These are phyloP conservation scores for Coptotermes formosanus DNA, from an alignment of 1,140 invertebrate species.

Conservation along the genomic window DNA sequence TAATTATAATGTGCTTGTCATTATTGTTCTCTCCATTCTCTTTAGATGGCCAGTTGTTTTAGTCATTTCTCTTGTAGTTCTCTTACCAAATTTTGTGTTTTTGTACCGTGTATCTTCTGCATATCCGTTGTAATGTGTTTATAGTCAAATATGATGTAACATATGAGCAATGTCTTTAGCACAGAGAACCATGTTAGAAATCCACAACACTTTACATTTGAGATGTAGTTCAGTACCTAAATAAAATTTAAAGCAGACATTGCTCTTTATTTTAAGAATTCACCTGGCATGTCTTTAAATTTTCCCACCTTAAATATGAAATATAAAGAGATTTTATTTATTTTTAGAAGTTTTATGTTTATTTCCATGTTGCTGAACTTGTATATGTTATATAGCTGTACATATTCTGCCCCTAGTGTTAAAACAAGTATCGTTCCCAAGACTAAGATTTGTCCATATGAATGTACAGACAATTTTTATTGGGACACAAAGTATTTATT, in stretches of 20 bases:
- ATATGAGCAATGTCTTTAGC: too few species aligned
- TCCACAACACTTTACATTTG: background rate
- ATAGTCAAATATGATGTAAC: too few species aligned
- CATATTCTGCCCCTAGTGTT: background rate
- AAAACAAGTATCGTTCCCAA: background rate
- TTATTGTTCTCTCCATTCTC: too few species aligned
- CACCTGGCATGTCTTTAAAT: background rate
- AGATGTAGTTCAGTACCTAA: background rate
- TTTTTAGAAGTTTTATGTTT: background rate
- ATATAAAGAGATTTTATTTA: background rate
- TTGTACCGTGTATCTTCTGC: too few species aligned
- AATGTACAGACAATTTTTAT: background rate
- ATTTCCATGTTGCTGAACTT: background rate
- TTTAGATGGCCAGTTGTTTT: too few species aligned
- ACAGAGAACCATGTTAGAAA: too few species aligned
- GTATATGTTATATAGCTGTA: background rate
- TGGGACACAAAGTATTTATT: background rate
- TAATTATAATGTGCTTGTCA: too few species aligned
- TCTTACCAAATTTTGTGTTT: too few species aligned
- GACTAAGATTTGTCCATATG: background rate
- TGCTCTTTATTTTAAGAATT: background rate
- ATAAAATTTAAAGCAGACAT: too few species aligned
- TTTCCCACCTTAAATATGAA: background rate
- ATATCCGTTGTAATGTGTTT: too few species aligned
- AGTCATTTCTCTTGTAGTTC: too few species aligned